Percentiles rank a stretch among this genome's conserved stretches.
Conservation (phyloP, 2,113 vertebrate species). For the Erythrocebus patas region DNA sequence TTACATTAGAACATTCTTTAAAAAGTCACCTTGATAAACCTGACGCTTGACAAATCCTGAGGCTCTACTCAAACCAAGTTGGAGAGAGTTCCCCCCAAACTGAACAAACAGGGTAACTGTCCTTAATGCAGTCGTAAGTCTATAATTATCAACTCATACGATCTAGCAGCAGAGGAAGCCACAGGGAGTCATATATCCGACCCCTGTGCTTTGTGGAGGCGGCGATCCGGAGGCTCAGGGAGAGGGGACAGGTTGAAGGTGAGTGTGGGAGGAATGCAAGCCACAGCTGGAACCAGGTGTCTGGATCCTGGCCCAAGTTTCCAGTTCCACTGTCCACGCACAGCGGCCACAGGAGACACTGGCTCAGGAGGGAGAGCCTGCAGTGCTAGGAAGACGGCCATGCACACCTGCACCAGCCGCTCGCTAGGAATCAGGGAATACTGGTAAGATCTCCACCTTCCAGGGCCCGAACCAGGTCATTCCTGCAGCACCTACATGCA, state of each 20-base stretch:
- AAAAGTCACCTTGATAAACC: not conserved
- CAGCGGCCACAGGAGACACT: not conserved
- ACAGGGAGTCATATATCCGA: not conserved
- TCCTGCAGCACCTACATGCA: not conserved
- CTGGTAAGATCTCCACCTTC: not conserved
- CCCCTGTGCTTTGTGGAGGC: not conserved
- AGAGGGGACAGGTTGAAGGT: not conserved
- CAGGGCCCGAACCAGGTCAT: not conserved
- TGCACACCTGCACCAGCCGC: fast-evolving
- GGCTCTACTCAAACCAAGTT: not conserved
- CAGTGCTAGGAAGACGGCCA: not conserved
- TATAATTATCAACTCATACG: not conserved
- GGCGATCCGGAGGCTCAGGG: not conserved
- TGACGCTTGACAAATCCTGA: not conserved
- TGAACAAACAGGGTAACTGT: not conserved
- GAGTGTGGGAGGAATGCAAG: not conserved
- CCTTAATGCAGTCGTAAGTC: not conserved
- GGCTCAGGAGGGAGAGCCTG: not conserved
- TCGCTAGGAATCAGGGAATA: too few relatives aligned
- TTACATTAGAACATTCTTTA: not conserved
- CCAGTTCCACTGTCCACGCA: not conserved
- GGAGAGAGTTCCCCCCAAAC: not conserved
- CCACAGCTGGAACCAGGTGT: not conserved
- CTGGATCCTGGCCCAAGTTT: not conserved
- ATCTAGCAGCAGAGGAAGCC: not conserved